phyloP scores from a whole-genome alignment of 2,888 invertebrate species.

The Rosalia funebris region DNA sequence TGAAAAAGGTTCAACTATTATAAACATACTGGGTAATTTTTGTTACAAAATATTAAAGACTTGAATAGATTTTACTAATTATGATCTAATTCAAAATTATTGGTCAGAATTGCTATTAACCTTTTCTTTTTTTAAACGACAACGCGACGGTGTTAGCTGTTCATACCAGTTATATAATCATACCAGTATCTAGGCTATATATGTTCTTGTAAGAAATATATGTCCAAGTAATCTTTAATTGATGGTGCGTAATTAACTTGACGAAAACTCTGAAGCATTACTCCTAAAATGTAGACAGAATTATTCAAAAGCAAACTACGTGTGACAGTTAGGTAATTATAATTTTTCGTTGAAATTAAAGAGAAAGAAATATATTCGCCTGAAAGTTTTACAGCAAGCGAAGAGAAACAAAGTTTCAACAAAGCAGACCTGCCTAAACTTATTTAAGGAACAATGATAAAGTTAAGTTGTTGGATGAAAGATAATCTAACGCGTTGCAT shows the following conservation, averaged over 20 bases:
- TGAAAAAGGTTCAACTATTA: no score
- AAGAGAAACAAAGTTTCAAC: constrained; percentile 9
- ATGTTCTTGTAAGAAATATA: no score
- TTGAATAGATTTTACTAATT: no score
- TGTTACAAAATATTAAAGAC: no score
- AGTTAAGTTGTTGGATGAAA: constrained; percentile 9
- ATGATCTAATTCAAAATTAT: no score
- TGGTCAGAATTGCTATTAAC: no score
- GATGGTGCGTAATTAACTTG: constrained; percentile 2
- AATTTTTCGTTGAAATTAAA: constrained; percentile 21
- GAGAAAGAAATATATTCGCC: constrained; percentile 17
- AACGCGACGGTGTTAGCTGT: no score
- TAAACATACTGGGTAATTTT: no score
- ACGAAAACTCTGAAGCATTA: background rate
- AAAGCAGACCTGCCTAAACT: constrained; percentile 9
- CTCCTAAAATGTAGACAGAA: background rate
- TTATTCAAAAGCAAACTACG: constrained; percentile 11
- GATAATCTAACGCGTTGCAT: background rate
- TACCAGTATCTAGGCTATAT: no score
- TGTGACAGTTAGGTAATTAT: constrained; percentile 18
- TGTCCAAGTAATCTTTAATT: no score
- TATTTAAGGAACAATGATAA: constrained; percentile 9
- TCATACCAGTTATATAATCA: no score
- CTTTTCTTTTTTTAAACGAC: no score
- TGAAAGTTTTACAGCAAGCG: constrained; percentile 15